These are phyloP conservation scores for Acanthornis magna DNA, from an alignment of 2,797 vertebrate genomes.

Conservation along the genomic window DNA sequence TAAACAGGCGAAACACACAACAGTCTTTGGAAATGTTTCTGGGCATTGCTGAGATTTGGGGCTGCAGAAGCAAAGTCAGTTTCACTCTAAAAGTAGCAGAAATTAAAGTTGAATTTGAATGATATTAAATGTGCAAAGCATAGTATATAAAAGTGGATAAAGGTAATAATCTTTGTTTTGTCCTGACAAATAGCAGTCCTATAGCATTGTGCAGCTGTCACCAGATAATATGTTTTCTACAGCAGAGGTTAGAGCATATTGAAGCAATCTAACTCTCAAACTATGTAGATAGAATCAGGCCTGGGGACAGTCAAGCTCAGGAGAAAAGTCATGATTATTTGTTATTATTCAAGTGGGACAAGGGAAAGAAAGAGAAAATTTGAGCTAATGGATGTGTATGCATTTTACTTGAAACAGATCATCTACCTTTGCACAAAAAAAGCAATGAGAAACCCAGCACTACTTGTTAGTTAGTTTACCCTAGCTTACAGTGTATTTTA, in stretches of 20 bases:
- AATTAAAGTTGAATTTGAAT: not conserved
- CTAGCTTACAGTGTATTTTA: not conserved
- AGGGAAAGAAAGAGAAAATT: not conserved
- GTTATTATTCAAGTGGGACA: constrained; percentile 5
- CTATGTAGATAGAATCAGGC: not conserved
- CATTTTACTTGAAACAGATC: not conserved
- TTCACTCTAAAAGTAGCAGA: not conserved
- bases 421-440: not conserved
- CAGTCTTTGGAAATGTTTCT: not conserved
- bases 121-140: not conserved
- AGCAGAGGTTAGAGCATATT: not conserved
- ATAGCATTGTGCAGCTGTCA: not conserved
- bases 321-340: constrained; percentile 1
- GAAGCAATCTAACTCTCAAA: not conserved
- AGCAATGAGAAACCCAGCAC: not conserved
- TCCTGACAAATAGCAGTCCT: not conserved
- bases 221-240: not conserved
- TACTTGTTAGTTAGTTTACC: not conserved
- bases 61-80: not conserved
- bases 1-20: not conserved
- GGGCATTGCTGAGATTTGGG: not conserved
- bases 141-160: not conserved
- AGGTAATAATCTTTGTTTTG: not conserved
- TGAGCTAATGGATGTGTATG: not conserved
- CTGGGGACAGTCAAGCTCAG: not conserved